Base-by-base conservation (phyloP, 2,113 vertebrate species). In the Caracal caracal region DNA sequence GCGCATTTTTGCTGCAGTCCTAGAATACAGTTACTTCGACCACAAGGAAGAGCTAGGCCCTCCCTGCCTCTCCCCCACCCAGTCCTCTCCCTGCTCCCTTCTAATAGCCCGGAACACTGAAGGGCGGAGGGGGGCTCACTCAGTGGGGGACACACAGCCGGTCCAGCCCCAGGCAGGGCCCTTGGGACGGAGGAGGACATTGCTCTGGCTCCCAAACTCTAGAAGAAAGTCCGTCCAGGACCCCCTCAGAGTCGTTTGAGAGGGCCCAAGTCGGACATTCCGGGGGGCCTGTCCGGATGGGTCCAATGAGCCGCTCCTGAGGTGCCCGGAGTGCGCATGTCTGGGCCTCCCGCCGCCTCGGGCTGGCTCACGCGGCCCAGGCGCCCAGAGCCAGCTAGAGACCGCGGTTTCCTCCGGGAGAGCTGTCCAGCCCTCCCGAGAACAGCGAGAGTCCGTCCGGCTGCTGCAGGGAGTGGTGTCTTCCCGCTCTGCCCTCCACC, bases 41-140 rank as follows among this genome's bases (percentile, higher is more conserved):
- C n/a, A 10, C 10, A 12, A n/a, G 65, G 28, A n/a, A 9, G 51
- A 76, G 68, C 30, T 26, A 10, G 33, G 73, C 28, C 22, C 28
- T 17, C 28, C 22, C 28, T 17, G 40, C 56, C 20, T 59, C 10
- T 35, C 20, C 37, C 12, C 1, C 0, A 47, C 6, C 30, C 3
- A 0, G 43, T 28, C 26, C 8, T 17, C 49, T 33, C 22, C 37
- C 2, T 0, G 51, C 1, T n/a, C n/a, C 59, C 28, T 49, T 37
- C 37, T 65, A 8, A 3, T 28, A 5, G 47, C 66, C 43, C 2
- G 10, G 61, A 63, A 33, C 37, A 13, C 26, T 15, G 9, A 35
- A 8, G 30, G 61, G 30, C 0, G 0, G 37, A 63, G 63, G 24
- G n/a, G 86, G 37, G 1, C 1, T 2, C 6, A 28, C 24, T 0